These are phyloP conservation scores for Sinotaia quadrata DNA, from an alignment of 2,888 invertebrate species.

Conservation along the genomic window DNA sequence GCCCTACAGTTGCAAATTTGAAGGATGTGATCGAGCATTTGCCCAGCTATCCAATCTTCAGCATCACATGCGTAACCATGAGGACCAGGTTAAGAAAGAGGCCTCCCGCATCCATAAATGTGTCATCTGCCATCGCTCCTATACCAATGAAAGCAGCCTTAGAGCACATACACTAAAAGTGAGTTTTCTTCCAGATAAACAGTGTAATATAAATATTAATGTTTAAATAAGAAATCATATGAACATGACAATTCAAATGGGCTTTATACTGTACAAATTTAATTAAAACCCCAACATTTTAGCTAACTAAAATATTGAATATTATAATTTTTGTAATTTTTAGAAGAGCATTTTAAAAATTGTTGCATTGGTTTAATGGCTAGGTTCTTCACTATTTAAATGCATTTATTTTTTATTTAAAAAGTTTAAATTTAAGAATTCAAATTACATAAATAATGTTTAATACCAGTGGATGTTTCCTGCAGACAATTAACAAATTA, in stretches of 20 bases:
- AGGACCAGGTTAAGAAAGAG: constrained; percentile 90
- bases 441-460: no score
- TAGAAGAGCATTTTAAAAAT: no score
- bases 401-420: no score
- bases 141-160: constrained; percentile 95
- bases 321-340: no score
- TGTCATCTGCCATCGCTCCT: constrained; percentile 95
- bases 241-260: not conserved
- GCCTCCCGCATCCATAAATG: constrained; percentile 88
- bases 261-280: not conserved
- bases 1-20: constrained; percentile 94
- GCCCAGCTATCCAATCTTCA: constrained; percentile 97
- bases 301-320: no score
- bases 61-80: constrained; percentile 95
- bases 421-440: no score
- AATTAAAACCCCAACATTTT: no score
- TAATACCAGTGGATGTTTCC: no score
- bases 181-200: constrained; percentile 50
- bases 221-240: not conserved
- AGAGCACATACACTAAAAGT: constrained; percentile 98
- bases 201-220: not conserved
- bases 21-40: constrained; percentile 95
- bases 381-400: no score
- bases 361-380: no score
- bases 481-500: no score